Evolutionary conservation across 1,140 invertebrate genomes (phyloP), one percentile per base, ranked within the genome.

Genomic region (Trichoplusia ni): DNA sequence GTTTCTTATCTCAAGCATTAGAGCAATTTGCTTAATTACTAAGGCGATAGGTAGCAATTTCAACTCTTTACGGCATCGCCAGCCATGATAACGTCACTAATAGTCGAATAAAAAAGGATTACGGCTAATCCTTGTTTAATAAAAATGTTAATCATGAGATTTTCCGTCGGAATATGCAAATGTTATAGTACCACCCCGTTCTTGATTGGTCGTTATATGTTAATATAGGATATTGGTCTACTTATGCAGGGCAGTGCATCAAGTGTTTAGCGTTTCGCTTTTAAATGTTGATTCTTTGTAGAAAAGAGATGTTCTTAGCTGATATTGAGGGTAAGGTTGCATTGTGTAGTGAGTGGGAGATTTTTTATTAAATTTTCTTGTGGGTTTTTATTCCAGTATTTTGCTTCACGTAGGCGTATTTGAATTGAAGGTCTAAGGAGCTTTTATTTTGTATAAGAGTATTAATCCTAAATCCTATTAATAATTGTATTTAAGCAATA

Each of bases 41-140:
- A 42, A 75, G 65, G 69, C 82, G 80, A 90, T 89, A 82, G 78
- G 74, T 74, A 67, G 72, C 79, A 67, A 66, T 82, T 86, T 75
- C 79, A 90, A 90, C 87, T 90, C 84, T 90, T 89, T 90, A 89
- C 84, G 87, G 87, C 77, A 77, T 62, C 61, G 42, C 62, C 53
- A 71, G 75, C 66, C 67, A 70, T 74, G 84, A 89, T 90, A 90
- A 83, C 83, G 78, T 79, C 73, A 84, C 84, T 87, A 87, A 87
- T 87, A 87, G 84, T 86, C 84, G 71, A 87, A 84, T 90, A 90
- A 90, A 90, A 83, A 89, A 86, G 87, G 87, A 90, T 90, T 90
- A 87, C 65, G 27, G 47, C 56, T 86, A 84, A 89, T 90, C 86
- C 87, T 83, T 84, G 76, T 85, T 86, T 86, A 89, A 86, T 88